Percentiles rank a stretch among this genome's conserved stretches.
Conservation (phyloP, 92 coral and sea anemone species). For the Porites evermanni region DNA sequence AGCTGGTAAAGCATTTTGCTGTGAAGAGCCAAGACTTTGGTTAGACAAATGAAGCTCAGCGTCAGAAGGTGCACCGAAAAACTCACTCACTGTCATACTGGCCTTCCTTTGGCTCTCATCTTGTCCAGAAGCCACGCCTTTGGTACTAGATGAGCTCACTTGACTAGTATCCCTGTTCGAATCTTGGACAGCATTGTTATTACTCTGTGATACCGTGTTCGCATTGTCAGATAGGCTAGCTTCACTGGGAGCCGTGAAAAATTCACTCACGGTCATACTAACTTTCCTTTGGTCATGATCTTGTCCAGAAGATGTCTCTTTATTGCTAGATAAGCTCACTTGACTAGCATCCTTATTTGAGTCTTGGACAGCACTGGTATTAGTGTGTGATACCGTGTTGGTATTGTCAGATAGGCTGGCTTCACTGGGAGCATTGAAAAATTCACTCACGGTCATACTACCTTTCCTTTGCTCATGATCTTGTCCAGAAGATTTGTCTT, state of each 20-base stretch:
- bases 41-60: conserved; percentile 6
- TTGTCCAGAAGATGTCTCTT: too few relatives aligned
- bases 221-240: background rate
- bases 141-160: background rate
- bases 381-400: background rate
- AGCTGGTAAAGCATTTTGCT: background rate
- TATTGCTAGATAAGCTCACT: background rate
- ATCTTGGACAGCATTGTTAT: background rate
- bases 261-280: too few relatives aligned
- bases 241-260: background rate
- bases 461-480: too few relatives aligned
- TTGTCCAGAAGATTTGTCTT: too few relatives aligned
- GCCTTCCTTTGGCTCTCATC: conserved; percentile 1
- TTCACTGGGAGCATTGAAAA: background rate
- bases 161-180: background rate
- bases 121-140: too few relatives aligned
- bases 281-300: too few relatives aligned
- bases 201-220: background rate
- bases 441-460: too few relatives aligned
- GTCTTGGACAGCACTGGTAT: background rate
- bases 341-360: background rate
- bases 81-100: conserved; percentile 6
- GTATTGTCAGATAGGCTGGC: background rate
- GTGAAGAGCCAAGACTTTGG: conserved; percentile 2
- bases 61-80: background rate